Evolutionary conservation across 2,113 vertebrate species (phyloP), one percentile per base, ranked within the genome.

Genomic region (Ctenodactylus gundi): DNA sequence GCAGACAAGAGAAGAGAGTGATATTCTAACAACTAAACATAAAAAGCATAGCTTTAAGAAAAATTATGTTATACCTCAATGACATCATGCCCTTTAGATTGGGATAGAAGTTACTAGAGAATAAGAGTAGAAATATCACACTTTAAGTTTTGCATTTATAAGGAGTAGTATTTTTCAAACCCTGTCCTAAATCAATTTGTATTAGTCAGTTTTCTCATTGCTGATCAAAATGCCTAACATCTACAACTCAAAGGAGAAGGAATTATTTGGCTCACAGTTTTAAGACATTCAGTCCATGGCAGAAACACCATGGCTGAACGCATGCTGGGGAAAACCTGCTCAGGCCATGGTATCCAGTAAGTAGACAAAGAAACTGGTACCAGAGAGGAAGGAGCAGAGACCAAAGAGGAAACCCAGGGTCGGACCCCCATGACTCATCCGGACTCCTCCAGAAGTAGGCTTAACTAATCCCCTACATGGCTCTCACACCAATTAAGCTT

Each of bases 1-100:
- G 1, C 2, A 39, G 49, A 36, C 34, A 57, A 44, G 0, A 14
- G 29, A 7, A 18, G 44, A 27, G 2, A 76, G 41, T 11, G 23
- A 31, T 18, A 51, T 39, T 76, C 55, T 34, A 76, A 13, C 1
- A 81, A 57, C 29, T 82, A 91, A 39, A 53, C 3, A n/a, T 11
- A 53, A 60, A 91, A 67, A 83, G 58, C 6, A 6, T 3, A 14
- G 65, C 39, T 41, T 67, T 49, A 68, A 51, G 41, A 64, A 31
- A 80, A 85, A 34, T 0, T 1, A 39, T 4, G 53, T 57, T 57
- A 34, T 1, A 3, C 20, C 39, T 80, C 31, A 39, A 18, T 27
- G 36, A 72, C 3, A 23, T 29, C 53, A 70, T 14, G 29, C 11
- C 25, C 15, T 87, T 44, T 65, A 44, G 41, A 8, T 5, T 39